Percentiles rank a stretch among this genome's conserved stretches.
Conservation (phyloP, 2,888 invertebrate species). For the Ennomos quercinarius region DNA sequence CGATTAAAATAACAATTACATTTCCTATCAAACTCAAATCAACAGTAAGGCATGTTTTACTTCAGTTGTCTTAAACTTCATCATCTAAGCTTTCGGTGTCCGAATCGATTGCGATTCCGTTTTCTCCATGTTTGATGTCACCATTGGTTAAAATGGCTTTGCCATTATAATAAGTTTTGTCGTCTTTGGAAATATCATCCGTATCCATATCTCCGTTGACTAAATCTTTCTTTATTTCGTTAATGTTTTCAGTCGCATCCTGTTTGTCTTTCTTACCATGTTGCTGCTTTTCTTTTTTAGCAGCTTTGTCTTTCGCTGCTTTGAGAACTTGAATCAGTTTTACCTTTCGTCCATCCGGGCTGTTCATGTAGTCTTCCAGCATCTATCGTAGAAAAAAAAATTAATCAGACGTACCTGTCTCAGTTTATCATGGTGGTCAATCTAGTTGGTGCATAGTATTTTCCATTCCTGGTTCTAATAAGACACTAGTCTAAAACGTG, state of each 20-base stretch:
- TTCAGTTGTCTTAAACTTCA: slow-evolving; percentile 10
- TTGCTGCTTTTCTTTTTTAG: slow-evolving; percentile 52
- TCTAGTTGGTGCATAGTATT: no score
- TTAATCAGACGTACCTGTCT: no score
- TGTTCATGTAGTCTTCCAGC: slow-evolving; percentile 69
- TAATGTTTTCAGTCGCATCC: background rate
- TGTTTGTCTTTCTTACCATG: slow-evolving; percentile 23
- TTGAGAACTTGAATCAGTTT: slow-evolving; percentile 74
- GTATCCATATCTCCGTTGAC: slow-evolving; percentile 2
- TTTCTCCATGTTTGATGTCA: slow-evolving; percentile 1
- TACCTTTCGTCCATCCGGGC: slow-evolving; percentile 65
- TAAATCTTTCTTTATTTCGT: background rate
- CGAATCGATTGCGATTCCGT: slow-evolving; percentile 1
- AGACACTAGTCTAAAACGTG: no score
- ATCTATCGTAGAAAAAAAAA: slow-evolving; percentile 55
- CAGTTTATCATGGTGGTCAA: no score
- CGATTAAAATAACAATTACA: no score
- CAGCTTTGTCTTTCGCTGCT: slow-evolving; percentile 53
- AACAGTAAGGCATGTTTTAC: background rate
- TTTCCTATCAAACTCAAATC: no score
- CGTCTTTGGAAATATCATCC: background rate
- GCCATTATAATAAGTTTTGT: background rate
- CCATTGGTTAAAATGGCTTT: slow-evolving; percentile 3
- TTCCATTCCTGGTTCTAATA: no score
- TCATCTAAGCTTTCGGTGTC: slow-evolving; percentile 14